These are phyloP conservation scores for Alethe diademata DNA, from an alignment of 2,113 vertebrate species.

Conservation along the genomic window DNA sequence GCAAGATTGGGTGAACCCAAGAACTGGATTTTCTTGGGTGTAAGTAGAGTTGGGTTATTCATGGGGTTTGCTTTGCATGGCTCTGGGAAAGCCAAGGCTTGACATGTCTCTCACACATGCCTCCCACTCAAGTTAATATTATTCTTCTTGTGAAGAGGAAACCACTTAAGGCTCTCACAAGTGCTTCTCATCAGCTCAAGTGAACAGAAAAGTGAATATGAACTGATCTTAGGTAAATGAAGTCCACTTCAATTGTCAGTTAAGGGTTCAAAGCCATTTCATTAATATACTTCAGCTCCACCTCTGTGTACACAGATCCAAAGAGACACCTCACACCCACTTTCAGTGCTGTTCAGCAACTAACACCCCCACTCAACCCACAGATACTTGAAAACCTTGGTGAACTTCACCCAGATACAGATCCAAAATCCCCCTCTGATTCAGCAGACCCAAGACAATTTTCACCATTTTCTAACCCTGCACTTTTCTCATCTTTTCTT, in stretches of 20 bases:
- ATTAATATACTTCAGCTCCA: background rate
- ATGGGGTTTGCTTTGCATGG: background rate
- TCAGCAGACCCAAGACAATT: background rate
- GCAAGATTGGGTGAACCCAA: background rate
- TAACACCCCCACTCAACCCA: background rate
- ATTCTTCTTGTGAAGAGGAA: background rate
- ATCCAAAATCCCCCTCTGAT: background rate
- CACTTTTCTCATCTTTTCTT: too few relatives aligned
- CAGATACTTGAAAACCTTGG: background rate
- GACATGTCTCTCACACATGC: background rate
- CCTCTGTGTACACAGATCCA: background rate
- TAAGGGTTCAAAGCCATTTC: background rate
- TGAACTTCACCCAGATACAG: background rate
- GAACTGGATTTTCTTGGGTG: background rate
- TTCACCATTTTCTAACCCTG: background rate
- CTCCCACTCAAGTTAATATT: background rate
- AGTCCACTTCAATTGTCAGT: background rate
- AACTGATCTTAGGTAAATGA: constrained; percentile 16
- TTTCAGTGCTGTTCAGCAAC: background rate
- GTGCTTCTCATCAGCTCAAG: background rate
- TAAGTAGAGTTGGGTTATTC: background rate
- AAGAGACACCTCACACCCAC: background rate
- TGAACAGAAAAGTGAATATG: background rate
- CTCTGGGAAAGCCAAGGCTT: background rate
- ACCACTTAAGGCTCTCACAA: background rate